Percentiles rank a stretch among this genome's conserved stretches.
Evolutionary conservation across 2,113 vertebrate species (phyloP).

Genomic region (Bostrychus sinensis): DNA sequence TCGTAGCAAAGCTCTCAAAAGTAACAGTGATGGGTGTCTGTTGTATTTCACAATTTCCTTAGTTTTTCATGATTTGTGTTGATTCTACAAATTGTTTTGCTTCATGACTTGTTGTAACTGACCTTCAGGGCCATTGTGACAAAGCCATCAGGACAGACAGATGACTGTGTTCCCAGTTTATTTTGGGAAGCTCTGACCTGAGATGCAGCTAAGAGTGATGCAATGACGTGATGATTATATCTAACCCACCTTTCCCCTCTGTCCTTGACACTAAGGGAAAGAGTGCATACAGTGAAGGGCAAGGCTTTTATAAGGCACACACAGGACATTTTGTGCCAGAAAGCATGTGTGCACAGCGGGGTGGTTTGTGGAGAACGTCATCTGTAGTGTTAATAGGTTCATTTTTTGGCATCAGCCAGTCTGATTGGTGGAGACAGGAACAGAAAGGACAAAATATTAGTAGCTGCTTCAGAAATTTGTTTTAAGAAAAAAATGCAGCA

Average conservation of each 20-base stretch:
- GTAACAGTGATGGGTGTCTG: not conserved
- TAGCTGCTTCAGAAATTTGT: conserved; percentile 43
- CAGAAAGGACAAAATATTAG: conserved; percentile 31
- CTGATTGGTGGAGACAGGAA: conserved; percentile 28
- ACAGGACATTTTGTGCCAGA: conserved; percentile 72
- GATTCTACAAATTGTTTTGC: too few species aligned
- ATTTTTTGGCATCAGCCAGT: conserved; percentile 36
- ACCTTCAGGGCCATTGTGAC: conserved; percentile 6
- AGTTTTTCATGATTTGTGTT: not conserved
- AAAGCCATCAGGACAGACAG: conserved; percentile 41
- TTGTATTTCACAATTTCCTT: not conserved
- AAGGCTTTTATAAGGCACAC: conserved; percentile 66
- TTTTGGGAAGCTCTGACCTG: conserved; percentile 69
- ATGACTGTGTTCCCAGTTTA: conserved; percentile 48
- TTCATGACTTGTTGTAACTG: conserved; percentile 5
- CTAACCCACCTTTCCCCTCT: conserved; percentile 52
- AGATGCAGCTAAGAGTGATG: conserved; percentile 64
- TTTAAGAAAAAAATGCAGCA: not conserved
- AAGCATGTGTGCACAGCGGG: conserved; percentile 71
- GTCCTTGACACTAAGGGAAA: conserved; percentile 49
- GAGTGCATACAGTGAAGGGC: conserved; percentile 67
- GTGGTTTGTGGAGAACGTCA: conserved; percentile 36
- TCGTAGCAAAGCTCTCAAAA: too few species aligned
- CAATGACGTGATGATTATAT: conserved; percentile 68
- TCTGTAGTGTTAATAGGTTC: conserved; percentile 33